Evolutionary conservation across 2,888 invertebrate species (phyloP), one percentile per base, ranked within the genome.

Genomic region (Parnassius glacialis): DNA sequence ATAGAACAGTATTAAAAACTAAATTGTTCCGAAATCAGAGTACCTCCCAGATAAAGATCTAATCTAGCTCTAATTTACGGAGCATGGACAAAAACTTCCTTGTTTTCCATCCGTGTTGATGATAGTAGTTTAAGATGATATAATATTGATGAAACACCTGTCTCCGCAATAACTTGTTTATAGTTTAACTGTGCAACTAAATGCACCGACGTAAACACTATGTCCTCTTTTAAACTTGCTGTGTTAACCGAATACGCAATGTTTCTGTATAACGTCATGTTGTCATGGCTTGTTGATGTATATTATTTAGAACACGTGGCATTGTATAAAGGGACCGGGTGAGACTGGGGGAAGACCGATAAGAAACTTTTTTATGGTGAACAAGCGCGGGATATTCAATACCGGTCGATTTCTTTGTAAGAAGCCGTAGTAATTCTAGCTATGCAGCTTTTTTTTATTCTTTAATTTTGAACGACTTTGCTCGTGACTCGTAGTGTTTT

Each of bases 251-350:
- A 87, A 88, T 81, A 83, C 81, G 81, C 74, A 80, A 81, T 81
- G 82, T 84, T 86, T 85, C 80, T 81, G 77, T 72, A 73, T 67
- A 76, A 78, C 79, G 71, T 81, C 76, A 81, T 81, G 85, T 83
- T 85, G 81, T 83, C 78, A 80, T 80, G 81, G 78, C 56, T 47
- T 85, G 87, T 88, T 85, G 73, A 71, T 83, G 81, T 70, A 68
- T 81, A 81, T 83, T 85, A 82, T 85, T 83, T 84, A 74, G 81
- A 82, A 78, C 82, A 64, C 62, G 65, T 61, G 52, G 52, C 47
- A 41, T 45, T 64, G 25, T 20, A 20, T 20, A 20, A 20, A 20
- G 43, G 59, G 59, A 48, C 48, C 53, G 41, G 7, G 13, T 16
- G 52, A 53, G 44, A 55, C 55, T 25, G 55, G 60, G 50, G 55